A percentile compares a stretch with the other conserved stretches of the same genome.
Conservation (phyloP, 2,113 vertebrate species). For the Mobula hypostoma region DNA sequence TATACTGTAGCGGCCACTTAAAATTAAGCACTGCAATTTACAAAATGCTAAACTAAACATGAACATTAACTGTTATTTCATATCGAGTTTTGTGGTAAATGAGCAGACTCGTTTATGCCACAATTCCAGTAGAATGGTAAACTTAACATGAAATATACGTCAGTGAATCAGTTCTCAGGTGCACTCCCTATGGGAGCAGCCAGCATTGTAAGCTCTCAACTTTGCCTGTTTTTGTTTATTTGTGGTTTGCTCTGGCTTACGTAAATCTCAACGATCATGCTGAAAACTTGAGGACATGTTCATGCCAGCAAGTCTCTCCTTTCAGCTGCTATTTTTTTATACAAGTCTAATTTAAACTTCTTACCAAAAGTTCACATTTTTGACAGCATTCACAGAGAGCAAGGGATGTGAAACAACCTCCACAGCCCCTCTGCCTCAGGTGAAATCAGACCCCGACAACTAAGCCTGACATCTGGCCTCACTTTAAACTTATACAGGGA, state of each 20-base stretch:
- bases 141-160: neutral
- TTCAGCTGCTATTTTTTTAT: neutral
- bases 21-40: neutral
- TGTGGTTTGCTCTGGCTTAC: neutral
- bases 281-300: neutral
- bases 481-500: neutral
- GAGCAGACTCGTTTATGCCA: neutral
- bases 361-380: neutral
- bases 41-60: neutral
- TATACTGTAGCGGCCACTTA: no score
- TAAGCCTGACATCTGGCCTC: constrained; percentile 16
- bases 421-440: neutral
- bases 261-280: neutral
- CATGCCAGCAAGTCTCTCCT: neutral
- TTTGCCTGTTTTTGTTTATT: neutral
- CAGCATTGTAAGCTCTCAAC: neutral
- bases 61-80: neutral
- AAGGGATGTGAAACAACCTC: neutral
- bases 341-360: neutral
- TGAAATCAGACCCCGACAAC: neutral
- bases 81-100: neutral
- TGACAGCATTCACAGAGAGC: neutral
- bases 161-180: neutral
- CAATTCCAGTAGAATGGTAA: neutral
- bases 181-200: neutral